A percentile compares a stretch with the other conserved stretches of the same genome.
Conservation (phyloP, 2,888 invertebrate genomes). For the Portevinia maculata region DNA sequence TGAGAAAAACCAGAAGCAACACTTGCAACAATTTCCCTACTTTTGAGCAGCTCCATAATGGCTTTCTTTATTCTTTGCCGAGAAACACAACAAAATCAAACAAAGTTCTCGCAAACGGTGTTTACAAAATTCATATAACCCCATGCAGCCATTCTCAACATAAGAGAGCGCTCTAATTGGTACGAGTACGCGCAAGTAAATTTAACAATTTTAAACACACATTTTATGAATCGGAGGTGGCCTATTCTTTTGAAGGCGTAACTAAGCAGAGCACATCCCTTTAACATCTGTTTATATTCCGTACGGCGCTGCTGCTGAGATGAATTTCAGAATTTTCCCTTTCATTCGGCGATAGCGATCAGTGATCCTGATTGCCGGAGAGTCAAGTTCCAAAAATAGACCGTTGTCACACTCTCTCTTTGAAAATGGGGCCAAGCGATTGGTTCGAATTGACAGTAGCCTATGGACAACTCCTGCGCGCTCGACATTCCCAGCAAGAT, state of each 20-base stretch:
- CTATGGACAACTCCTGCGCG: slow-evolving; percentile 56
- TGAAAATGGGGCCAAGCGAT: slow-evolving; percentile 32
- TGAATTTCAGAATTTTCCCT: slow-evolving; percentile 38
- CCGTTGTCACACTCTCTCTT: slow-evolving; percentile 40
- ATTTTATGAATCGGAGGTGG: background rate
- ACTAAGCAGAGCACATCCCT: slow-evolving; percentile 26
- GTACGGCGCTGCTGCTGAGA: background rate
- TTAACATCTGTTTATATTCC: slow-evolving; percentile 33
- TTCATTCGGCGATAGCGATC: slow-evolving; percentile 35
- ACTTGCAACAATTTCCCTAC: slow-evolving; percentile 33
- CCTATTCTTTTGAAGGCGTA: slow-evolving; percentile 35
- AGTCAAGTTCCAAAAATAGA: slow-evolving; percentile 65
- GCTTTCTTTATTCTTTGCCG: slow-evolving; percentile 5
- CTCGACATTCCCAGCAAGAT: slow-evolving; percentile 32
- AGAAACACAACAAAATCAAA: slow-evolving; percentile 42
- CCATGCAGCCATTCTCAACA: slow-evolving; percentile 63
- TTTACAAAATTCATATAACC: slow-evolving; percentile 47
- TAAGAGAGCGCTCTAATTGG: slow-evolving; percentile 52
- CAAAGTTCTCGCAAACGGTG: slow-evolving; percentile 39
- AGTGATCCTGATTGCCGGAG: slow-evolving; percentile 33
- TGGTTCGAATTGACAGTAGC: slow-evolving; percentile 34
- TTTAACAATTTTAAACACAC: slow-evolving; percentile 60
- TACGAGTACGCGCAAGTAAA: slow-evolving; percentile 35
- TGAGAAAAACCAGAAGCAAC: slow-evolving; percentile 63
- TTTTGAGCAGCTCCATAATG: slow-evolving; percentile 15